Percentiles rank a stretch among this genome's conserved stretches.
Evolutionary conservation across 2,113 vertebrate genomes (phyloP).

Genomic region (Myrmecophaga tridactyla): DNA sequence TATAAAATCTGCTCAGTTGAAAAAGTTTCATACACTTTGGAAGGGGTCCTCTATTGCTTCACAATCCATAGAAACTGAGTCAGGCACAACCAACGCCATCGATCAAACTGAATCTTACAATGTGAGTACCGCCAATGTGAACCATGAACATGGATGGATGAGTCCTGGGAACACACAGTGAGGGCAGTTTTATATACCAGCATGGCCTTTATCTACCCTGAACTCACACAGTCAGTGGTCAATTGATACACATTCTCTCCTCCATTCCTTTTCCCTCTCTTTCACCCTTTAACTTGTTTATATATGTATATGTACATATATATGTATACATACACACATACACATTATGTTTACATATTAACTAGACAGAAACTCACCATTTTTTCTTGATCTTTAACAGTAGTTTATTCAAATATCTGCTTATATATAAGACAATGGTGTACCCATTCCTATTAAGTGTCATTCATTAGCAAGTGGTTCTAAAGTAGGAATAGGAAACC

Average conservation of each 20-base stretch:
- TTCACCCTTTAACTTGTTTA: not conserved
- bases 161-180: accelerated
- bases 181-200: not conserved
- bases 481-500: not conserved
- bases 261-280: not conserved
- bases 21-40: not conserved
- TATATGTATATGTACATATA: too few species aligned
- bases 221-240: not conserved
- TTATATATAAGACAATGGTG: not conserved
- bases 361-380: not conserved
- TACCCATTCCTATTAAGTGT: not conserved
- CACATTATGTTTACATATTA: not conserved
- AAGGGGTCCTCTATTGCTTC: not conserved
- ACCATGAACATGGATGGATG: not conserved
- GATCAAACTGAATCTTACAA: not conserved
- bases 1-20: not conserved
- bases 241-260: not conserved
- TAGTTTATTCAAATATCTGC: not conserved
- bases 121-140: not conserved
- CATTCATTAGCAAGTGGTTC: not conserved
- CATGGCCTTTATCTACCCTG: not conserved
- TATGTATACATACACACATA: not conserved
- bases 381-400: not conserved
- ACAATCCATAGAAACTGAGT: not conserved
- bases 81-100: not conserved